Evolutionary conservation across 2,797 vertebrate species (phyloP).

Genomic region (Xiphophorus birchmanni): DNA sequence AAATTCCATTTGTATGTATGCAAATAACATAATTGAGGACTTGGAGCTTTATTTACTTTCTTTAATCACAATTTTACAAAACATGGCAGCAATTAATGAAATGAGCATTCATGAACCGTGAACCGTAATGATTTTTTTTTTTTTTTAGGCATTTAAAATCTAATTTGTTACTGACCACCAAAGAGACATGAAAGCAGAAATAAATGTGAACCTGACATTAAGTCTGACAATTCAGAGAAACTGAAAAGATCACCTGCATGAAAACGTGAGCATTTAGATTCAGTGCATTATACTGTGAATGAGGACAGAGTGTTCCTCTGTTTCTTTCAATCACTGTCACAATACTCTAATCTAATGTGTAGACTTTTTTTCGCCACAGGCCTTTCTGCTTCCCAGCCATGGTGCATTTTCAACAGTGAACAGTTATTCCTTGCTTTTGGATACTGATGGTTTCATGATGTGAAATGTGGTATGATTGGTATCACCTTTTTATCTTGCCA

Average conservation of each 20-base stretch:
- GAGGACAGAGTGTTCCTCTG: not conserved
- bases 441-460: not conserved
- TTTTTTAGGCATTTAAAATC: not conserved
- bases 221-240: not conserved
- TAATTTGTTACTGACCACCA: not conserved
- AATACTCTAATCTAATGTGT: not conserved
- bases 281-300: not conserved
- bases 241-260: not conserved
- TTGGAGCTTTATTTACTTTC: not conserved
- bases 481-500: not conserved
- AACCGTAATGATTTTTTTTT: too few relatives aligned
- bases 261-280: not conserved
- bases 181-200: not conserved
- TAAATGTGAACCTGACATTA: not conserved
- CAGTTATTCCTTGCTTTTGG: not conserved
- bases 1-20: not conserved
- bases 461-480: not conserved
- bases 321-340: not conserved
- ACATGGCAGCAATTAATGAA: not conserved
- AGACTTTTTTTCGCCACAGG: not conserved
- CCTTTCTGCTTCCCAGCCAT: not conserved
- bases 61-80: not conserved
- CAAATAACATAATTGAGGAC: not conserved
- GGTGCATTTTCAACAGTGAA: slow-evolving; percentile 7
- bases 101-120: not conserved